phyloP scores from a whole-genome alignment of 2,888 invertebrate species.

The Oxyscelio sp. region DNA sequence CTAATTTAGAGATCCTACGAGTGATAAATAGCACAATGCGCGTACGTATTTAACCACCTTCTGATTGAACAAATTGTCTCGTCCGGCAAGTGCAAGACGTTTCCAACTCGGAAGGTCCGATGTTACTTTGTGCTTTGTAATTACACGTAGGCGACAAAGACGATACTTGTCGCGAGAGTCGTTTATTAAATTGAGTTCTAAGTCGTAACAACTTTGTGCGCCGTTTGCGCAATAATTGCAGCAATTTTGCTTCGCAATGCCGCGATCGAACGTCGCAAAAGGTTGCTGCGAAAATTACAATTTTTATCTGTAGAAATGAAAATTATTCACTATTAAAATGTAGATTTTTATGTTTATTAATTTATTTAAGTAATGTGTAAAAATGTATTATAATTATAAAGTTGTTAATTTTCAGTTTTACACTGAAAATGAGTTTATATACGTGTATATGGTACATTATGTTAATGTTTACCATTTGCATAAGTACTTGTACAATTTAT shows the following conservation, averaged over 20 bases:
- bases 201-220: constrained; percentile 30
- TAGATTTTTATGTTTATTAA: too few relatives aligned
- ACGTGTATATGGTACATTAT: too few relatives aligned
- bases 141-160: constrained; percentile 69
- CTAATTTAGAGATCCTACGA: constrained; percentile 84
- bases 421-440: too few relatives aligned
- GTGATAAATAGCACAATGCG: constrained; percentile 70
- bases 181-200: constrained; percentile 50
- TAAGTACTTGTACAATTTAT: too few relatives aligned
- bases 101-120: constrained; percentile 65
- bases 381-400: too few relatives aligned
- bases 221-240: constrained; percentile 2
- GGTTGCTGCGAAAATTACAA: too few relatives aligned
- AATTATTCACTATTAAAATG: too few relatives aligned
- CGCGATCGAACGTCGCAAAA: not conserved
- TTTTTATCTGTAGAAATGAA: too few relatives aligned
- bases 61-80: constrained; percentile 88
- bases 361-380: too few relatives aligned
- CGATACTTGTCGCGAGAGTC: constrained; percentile 33
- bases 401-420: too few relatives aligned
- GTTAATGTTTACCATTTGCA: too few relatives aligned
- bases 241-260: not conserved
- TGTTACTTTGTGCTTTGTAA: constrained; percentile 61
- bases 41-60: constrained; percentile 85
- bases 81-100: constrained; percentile 83